These are phyloP conservation scores for Melanerpes aurifrons DNA, from an alignment of 2,113 vertebrate species.

Conservation along the genomic window DNA sequence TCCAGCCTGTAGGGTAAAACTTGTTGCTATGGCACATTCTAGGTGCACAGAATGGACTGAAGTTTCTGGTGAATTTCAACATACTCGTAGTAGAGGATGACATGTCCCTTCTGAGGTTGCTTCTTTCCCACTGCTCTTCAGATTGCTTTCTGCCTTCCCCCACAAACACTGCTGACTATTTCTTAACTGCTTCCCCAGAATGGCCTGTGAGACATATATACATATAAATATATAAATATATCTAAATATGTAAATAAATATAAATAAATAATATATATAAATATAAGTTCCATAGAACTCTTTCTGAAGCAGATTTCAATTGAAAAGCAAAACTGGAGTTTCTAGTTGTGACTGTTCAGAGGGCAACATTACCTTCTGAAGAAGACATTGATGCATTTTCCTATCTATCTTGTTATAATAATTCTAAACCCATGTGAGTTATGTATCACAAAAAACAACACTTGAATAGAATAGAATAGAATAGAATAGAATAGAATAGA, in stretches of 20 bases:
- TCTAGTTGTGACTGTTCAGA: neutral
- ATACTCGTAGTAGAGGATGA: neutral
- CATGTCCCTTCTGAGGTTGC: neutral
- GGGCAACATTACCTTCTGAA: neutral
- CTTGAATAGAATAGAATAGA: too few relatives aligned
- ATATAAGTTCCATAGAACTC: neutral
- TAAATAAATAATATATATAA: too few relatives aligned
- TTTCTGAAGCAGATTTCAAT: neutral
- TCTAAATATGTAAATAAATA: neutral
- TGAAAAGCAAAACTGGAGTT: neutral
- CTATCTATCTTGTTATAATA: neutral
- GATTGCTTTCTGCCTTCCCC: neutral
- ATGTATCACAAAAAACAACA: rapidly evolving
- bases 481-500: too few relatives aligned
- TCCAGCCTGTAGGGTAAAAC: neutral
- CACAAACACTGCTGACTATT: neutral
- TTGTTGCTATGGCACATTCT: neutral
- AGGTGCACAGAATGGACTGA: neutral
- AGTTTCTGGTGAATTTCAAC: neutral
- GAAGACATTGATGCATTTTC: neutral
- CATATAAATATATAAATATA: too few relatives aligned
- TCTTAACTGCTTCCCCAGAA: neutral
- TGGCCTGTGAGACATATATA: neutral
- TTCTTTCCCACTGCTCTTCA: neutral
- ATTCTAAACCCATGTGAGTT: neutral